A percentile compares a stretch with the other conserved stretches of the same genome.
Evolutionary conservation across 2,888 invertebrate species (phyloP).

Genomic region (Limenitis arthemis): DNA sequence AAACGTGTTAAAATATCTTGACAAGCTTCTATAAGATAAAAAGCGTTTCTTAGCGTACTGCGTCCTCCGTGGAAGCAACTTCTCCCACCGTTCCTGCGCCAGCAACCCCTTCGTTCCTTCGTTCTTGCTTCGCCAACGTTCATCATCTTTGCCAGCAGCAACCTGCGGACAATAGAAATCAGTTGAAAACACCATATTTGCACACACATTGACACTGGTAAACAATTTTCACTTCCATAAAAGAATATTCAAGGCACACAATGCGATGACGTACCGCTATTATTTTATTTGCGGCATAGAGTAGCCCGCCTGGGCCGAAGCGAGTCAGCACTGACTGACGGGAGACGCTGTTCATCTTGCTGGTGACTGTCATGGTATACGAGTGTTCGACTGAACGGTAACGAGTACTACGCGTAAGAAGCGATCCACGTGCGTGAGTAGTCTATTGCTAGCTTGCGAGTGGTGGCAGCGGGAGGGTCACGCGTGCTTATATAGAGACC

Average conservation of each 20-base stretch:
- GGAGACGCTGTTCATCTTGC: slow-evolving; percentile 70
- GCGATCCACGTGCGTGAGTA: slow-evolving; percentile 46
- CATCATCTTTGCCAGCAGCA: slow-evolving; percentile 66
- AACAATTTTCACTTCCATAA: slow-evolving; percentile 29
- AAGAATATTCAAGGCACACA: slow-evolving; percentile 39
- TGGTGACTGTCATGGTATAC: slow-evolving; percentile 62
- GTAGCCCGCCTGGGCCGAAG: slow-evolving; percentile 63
- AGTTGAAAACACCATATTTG: slow-evolving; percentile 47
- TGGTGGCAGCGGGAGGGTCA: slow-evolving; percentile 59
- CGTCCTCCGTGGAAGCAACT: too few species aligned
- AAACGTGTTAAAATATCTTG: too few species aligned
- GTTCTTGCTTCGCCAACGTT: slow-evolving; percentile 62
- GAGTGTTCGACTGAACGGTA: slow-evolving; percentile 48
- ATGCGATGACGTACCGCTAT: slow-evolving; percentile 63
- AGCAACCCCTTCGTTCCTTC: too few species aligned
- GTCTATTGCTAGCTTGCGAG: slow-evolving; percentile 54
- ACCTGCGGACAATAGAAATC: slow-evolving; percentile 64
- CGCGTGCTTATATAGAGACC: slow-evolving; percentile 59
- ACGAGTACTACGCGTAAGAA: slow-evolving; percentile 35
- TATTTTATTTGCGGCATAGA: slow-evolving; percentile 66
- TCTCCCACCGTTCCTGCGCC: too few species aligned
- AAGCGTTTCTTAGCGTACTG: too few species aligned
- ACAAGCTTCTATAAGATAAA: too few species aligned
- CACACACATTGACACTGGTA: slow-evolving; percentile 35
- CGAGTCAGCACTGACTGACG: slow-evolving; percentile 63